These are phyloP conservation scores for Sminthurinus signatus DNA, from an alignment of 1,140 invertebrate species.

Conservation along the genomic window DNA sequence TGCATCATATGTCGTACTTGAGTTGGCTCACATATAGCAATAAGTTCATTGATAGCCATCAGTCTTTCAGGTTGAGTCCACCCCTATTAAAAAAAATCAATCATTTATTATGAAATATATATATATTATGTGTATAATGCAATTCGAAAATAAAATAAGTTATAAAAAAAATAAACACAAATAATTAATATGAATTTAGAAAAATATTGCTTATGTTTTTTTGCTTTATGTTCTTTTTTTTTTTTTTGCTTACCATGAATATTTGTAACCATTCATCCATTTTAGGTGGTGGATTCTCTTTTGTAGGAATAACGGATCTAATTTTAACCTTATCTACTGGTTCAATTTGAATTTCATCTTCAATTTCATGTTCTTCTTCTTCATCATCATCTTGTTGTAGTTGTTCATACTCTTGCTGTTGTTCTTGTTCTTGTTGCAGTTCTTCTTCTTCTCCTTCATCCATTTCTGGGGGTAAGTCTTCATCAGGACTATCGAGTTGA, in stretches of 20 bases:
- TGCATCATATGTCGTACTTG: conserved; percentile 66
- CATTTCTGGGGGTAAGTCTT: no score
- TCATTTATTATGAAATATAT: no score
- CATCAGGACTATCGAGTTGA: conserved; percentile 42
- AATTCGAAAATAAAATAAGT: no score
- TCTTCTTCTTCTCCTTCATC: background rate
- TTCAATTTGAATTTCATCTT: conserved; percentile 9
- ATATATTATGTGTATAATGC: no score
- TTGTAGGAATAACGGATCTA: conserved; percentile 61
- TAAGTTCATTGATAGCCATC: conserved; percentile 80
- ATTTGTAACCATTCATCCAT: conserved; percentile 67
- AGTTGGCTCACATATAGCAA: conserved; percentile 79
- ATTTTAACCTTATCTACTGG: conserved; percentile 45
- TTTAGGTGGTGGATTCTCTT: conserved; percentile 71
- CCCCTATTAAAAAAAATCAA: conserved; percentile 52
- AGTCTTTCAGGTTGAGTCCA: conserved; percentile 87
- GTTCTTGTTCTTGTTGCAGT: background rate
- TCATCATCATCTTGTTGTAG: background rate
- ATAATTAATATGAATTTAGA: no score
- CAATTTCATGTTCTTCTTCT: conserved; percentile 5
- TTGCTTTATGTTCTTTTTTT: no score
- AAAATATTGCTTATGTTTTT: no score
- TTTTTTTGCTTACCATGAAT: conserved; percentile 56
- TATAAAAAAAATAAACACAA: no score
- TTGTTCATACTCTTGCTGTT: conserved; percentile 3